These are phyloP conservation scores for Sylvilagus floridanus DNA, from an alignment of 2,797 vertebrate species.

Conservation along the genomic window DNA sequence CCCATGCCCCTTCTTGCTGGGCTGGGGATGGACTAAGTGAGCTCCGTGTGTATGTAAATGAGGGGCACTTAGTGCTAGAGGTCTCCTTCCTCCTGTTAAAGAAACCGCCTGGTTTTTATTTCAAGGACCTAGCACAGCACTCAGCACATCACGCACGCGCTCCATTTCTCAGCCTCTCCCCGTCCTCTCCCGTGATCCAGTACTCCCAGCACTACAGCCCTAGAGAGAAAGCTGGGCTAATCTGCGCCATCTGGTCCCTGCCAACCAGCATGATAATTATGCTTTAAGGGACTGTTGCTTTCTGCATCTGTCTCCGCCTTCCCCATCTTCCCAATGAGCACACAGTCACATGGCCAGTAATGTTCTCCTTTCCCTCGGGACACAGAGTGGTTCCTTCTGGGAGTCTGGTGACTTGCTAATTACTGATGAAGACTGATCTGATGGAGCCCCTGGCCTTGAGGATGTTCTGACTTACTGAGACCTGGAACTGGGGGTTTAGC, in stretches of 20 bases:
- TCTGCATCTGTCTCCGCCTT: slow-evolving; percentile 12
- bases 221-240: slow-evolving; percentile 77
- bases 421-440: background rate
- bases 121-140: background rate
- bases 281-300: slow-evolving; percentile 73
- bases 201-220: slow-evolving; percentile 73
- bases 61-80: background rate
- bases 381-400: slow-evolving; percentile 28
- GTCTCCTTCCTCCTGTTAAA: background rate
- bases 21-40: background rate
- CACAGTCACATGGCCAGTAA: background rate
- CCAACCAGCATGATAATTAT: slow-evolving; percentile 75
- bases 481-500: background rate
- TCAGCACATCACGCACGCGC: background rate
- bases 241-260: slow-evolving; percentile 73
- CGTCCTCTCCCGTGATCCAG: background rate
- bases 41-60: background rate
- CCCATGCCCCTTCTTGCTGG: background rate
- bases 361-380: slow-evolving; percentile 48
- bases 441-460: background rate
- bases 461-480: background rate
- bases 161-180: background rate
- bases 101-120: background rate
- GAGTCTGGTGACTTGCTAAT: slow-evolving; percentile 48
- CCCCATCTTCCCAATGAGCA: slow-evolving; percentile 51